Percentiles rank a stretch among this genome's conserved stretches.
Evolutionary conservation across 2,888 invertebrate species (phyloP).

Genomic region (Zaprionus obscuricornis): DNA sequence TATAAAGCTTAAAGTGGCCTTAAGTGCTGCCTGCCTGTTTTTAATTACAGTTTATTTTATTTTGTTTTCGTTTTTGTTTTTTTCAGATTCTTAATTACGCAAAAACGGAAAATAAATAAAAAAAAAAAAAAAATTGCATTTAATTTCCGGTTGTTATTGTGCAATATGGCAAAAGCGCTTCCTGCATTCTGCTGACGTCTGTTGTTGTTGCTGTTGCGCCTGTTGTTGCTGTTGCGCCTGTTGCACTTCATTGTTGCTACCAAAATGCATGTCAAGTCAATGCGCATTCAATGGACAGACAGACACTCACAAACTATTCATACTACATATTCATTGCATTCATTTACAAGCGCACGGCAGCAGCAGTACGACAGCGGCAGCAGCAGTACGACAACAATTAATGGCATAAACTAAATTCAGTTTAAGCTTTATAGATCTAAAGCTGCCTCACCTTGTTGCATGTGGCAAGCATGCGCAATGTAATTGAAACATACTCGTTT

Average conservation of each 20-base stretch:
- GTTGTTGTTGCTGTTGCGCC: conserved; percentile 7
- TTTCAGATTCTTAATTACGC: conserved; percentile 30
- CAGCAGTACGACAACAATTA: conserved; percentile 42
- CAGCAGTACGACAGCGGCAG: too few relatives aligned
- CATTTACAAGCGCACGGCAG: conserved; percentile 8
- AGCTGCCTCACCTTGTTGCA: too few relatives aligned
- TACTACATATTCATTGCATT: conserved; percentile 32
- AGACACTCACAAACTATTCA: conserved; percentile 22
- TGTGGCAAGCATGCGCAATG: too few relatives aligned
- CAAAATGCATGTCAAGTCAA: conserved; percentile 47
- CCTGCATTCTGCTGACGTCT: conserved; percentile 32
- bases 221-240: conserved; percentile 34
- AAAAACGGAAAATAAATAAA: conserved; percentile 8
- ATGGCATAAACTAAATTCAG: conserved; percentile 16
- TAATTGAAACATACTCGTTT: conserved; percentile 50
- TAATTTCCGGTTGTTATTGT: conserved; percentile 43
- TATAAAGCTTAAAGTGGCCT: too few relatives aligned
- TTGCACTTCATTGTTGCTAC: conserved; percentile 41
- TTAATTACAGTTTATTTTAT: conserved; percentile 63
- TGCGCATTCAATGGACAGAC: conserved; percentile 46
- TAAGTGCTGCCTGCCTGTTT: conserved; percentile 30
- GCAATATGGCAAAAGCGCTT: conserved; percentile 40
- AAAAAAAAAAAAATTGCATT: conserved; percentile 31
- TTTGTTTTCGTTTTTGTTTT: conserved; percentile 14
- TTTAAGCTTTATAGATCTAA: too few relatives aligned